A percentile compares a stretch with the other conserved stretches of the same genome.
These are phyloP conservation scores for Poecile montanus DNA, from an alignment of 2,797 vertebrate genomes.

Conservation along the genomic window DNA sequence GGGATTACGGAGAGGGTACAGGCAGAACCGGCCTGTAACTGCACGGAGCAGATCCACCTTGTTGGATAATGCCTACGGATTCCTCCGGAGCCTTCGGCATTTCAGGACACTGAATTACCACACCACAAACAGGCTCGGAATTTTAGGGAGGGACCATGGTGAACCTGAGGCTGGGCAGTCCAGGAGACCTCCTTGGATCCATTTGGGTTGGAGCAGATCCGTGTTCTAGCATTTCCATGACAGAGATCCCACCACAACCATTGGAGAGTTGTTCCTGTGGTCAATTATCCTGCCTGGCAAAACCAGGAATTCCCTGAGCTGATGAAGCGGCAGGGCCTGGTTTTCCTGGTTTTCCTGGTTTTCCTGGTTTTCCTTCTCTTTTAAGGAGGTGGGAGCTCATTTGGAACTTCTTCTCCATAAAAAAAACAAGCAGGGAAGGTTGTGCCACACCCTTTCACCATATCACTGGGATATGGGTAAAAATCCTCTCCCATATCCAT, in stretches of 20 bases:
- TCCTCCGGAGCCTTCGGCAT: background rate
- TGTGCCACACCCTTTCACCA: fast-evolving
- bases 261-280: fast-evolving
- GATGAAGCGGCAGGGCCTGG: background rate
- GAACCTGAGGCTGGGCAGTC: background rate
- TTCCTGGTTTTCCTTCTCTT: background rate
- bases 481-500: background rate
- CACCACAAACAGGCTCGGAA: background rate
- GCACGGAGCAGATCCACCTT: fast-evolving
- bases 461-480: background rate
- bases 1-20: background rate
- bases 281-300: background rate
- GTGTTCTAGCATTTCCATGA: background rate
- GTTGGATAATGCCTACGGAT: fast-evolving
- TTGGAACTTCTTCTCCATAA: background rate
- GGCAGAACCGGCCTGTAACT: background rate
- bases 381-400: background rate
- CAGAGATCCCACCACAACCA: background rate
- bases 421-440: background rate
- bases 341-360: background rate
- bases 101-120: background rate
- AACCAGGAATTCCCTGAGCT: constrained; percentile 15
- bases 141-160: background rate
- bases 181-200: background rate
- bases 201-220: background rate